Base-by-base conservation (phyloP, 2,888 invertebrate genomes). In the Sussaba pulchella region DNA sequence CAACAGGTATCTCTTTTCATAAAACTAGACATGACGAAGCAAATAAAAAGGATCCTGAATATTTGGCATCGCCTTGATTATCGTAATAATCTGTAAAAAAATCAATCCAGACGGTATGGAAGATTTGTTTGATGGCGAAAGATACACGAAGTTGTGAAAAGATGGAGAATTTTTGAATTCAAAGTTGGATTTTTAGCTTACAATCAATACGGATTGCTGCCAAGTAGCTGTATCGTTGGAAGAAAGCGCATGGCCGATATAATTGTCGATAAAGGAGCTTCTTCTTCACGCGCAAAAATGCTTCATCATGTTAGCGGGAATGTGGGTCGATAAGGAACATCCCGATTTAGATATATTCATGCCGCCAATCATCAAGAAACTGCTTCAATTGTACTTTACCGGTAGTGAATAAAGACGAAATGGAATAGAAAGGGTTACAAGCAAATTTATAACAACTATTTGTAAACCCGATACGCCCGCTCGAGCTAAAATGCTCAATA, bases 231-330 rank as follows among this genome's bases (percentile, higher is more conserved):
- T 24, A 41, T 81, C 73, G 9, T 81, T 67, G 6, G 70, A 67
- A n/a, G 52, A 36, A 26, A 81, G 69, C 61, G 81, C 77, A 45
- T 78, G 78, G 67, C 78, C 67, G 43, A 17, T 78, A 43, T 74
- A 67, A 10, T 9, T 78, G 8, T 17, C 26, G 14, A 52, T 79
- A 6, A 79, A 79, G 39, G 78, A 79, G 45, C 36, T 75, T 19
- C 70, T 52, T 59, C 79, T 70, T 0, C 75, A 75, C 3, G 66
- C 45, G 41, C 75, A 75, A 21, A 70, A 75, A 66, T 66, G 70
- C 26, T 57, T 57, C 39, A 78, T 78, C 9, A 47, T 78, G 9
- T 63, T 78, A 10, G 81, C 78, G 10, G 81, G 50, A 8, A 71
- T 81, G 17, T 78, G 59, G 63, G 74, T 81, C 1, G 81, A 78